These are phyloP conservation scores for Stomorhina lunata DNA, from an alignment of 2,888 invertebrate species.

Conservation along the genomic window DNA sequence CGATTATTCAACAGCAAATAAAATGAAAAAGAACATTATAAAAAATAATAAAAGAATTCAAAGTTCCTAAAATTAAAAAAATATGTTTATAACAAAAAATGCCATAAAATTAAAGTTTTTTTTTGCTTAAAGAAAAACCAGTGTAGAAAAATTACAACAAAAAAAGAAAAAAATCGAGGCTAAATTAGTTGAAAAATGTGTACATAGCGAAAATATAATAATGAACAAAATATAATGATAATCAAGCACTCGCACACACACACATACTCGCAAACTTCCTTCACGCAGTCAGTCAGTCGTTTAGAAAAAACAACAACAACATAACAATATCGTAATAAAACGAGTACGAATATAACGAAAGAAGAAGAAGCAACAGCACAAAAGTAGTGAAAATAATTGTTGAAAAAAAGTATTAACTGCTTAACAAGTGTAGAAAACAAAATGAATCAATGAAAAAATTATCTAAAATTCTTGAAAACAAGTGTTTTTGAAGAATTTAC, in stretches of 20 bases:
- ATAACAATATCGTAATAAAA: slow-evolving; percentile 50
- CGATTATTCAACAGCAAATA: slow-evolving; percentile 65
- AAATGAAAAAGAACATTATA: background rate
- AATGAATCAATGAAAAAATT: slow-evolving; percentile 23
- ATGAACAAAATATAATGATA: slow-evolving; percentile 60
- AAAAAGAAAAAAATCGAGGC: slow-evolving; percentile 59
- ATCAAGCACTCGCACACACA: slow-evolving; percentile 46
- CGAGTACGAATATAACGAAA: slow-evolving; percentile 45
- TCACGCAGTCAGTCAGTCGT: slow-evolving; percentile 59
- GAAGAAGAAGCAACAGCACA: slow-evolving; percentile 51
- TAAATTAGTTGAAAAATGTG: slow-evolving; percentile 68
- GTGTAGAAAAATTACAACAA: slow-evolving; percentile 39
- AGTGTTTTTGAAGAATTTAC: slow-evolving; percentile 15
- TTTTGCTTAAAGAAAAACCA: slow-evolving; percentile 45
- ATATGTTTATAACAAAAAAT: background rate
- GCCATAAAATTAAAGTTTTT: slow-evolving; percentile 17
- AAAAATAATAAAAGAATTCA: background rate
- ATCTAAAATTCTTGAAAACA: slow-evolving; percentile 30
- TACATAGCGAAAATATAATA: slow-evolving; percentile 68
- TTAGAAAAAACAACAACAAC: too few species aligned
- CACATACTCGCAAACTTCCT: slow-evolving; percentile 42
- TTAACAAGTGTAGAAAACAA: slow-evolving; percentile 38
- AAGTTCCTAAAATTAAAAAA: background rate
- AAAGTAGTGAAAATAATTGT: slow-evolving; percentile 34
- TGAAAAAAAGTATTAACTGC: slow-evolving; percentile 32